Percentiles rank a stretch among this genome's conserved stretches.
phyloP scores from a whole-genome alignment of 2,113 vertebrate species.

The Macrotis lagotis region DNA sequence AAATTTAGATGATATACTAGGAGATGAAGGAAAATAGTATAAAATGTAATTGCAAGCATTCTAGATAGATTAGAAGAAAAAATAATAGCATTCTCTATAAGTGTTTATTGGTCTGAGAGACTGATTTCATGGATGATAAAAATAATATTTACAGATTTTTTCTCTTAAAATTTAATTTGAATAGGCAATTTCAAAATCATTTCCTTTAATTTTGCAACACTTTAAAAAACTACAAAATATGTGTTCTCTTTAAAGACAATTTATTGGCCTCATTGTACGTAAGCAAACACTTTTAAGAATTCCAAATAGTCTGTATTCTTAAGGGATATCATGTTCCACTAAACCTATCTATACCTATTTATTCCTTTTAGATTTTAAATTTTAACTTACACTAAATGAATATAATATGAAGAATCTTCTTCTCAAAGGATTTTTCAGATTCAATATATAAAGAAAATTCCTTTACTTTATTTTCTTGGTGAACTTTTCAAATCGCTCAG shows the following conservation, averaged over 20 bases:
- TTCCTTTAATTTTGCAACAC: not conserved
- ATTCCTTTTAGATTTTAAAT: not conserved
- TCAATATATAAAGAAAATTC: not conserved
- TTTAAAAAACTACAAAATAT: not conserved
- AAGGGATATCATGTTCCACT: not conserved
- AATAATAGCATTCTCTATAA: not conserved
- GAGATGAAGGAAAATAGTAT: not conserved
- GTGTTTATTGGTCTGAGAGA: not conserved
- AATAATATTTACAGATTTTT: not conserved
- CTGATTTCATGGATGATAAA: not conserved
- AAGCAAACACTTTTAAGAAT: not conserved
- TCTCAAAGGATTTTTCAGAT: slow-evolving; percentile 7
- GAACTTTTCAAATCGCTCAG: not conserved
- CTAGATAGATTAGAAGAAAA: not conserved
- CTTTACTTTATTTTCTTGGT: not conserved
- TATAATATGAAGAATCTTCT: not conserved
- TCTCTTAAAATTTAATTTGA: not conserved
- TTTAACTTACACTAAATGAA: not conserved
- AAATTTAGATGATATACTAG: not conserved
- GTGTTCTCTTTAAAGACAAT: not conserved
- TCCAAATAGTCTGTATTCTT: not conserved
- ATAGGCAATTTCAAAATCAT: not conserved
- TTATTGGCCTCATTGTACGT: not conserved
- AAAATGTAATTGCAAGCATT: not conserved
- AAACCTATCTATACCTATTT: not conserved